Evolutionary conservation across 2,113 vertebrate species (phyloP).

Genomic region (Bungarus multicinctus): DNA sequence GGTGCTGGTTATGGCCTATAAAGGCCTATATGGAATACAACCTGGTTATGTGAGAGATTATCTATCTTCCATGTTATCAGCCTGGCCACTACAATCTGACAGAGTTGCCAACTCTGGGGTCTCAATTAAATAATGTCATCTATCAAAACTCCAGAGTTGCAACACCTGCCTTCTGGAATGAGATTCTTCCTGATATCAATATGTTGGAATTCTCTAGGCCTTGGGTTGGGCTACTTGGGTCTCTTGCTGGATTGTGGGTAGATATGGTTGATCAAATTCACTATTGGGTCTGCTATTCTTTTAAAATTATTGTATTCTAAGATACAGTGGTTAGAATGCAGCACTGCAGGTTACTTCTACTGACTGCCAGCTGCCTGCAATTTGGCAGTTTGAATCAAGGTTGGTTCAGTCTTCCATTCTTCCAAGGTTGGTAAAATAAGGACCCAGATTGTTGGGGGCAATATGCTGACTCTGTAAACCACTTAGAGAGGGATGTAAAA

Average conservation of each 20-base stretch:
- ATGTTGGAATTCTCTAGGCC: neutral
- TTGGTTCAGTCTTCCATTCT: too few species aligned
- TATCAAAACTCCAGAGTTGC: neutral
- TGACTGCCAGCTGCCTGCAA: too few species aligned
- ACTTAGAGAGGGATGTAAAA: too few species aligned
- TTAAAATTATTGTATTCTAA: neutral
- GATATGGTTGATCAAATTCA: neutral
- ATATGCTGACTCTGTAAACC: too few species aligned
- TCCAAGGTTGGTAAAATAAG: too few species aligned
- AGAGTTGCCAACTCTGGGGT: neutral
- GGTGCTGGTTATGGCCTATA: neutral
- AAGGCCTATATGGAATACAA: neutral
- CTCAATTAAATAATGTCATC: neutral
- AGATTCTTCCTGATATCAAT: neutral
- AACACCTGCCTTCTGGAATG: neutral
- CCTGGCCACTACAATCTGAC: neutral
- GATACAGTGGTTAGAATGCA: too few species aligned
- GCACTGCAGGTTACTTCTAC: too few species aligned
- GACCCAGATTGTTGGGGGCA: too few species aligned
- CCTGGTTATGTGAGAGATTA: neutral
- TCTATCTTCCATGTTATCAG: neutral
- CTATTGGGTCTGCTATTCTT: neutral
- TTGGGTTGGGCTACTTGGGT: neutral
- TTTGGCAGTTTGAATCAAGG: too few species aligned
- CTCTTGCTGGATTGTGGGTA: neutral